Base-by-base conservation (phyloP, 1,140 invertebrate genomes). In the Neocloeon triangulifer region DNA sequence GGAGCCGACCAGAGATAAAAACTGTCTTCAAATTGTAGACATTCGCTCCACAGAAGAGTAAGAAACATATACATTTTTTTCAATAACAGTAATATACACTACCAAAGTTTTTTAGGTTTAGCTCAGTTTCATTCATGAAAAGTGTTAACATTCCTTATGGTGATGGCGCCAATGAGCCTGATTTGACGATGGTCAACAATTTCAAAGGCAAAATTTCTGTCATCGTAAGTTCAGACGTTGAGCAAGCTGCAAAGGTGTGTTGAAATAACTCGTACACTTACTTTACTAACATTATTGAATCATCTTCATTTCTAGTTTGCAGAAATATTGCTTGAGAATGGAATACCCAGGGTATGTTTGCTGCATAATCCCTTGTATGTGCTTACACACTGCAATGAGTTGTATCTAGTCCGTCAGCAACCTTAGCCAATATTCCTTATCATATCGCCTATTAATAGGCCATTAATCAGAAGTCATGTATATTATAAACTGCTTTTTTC, bases 141-240 rank as follows among this genome's bases (percentile, higher is more conserved):
- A 88, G 82, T 51, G 68, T 88, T 19, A 91, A 88, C 49, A 73
- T 89, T 48, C 81, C 80, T 9, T 79, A 78, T 49, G 67, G 66
- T 23, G 73, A 68, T 23, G 71, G 82, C 4, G 71, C 59, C 49
- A 66, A 68, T 44, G 70, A 61, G 15, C 54, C 65, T 2, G 66
- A 76, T 38, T 59, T 62, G n/a, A 55, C 56, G 22, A 49, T 53
- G 39, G 42, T 73, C 46, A 55, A 66, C 48, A 47, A 58, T 39
- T 50, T 57, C 55, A 51, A 58, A 53, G 48, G 66, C 19, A 70
- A 68, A 43, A 65, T 76, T 23, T 66, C 89, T 28, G 71, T 81
- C 3, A 64, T 91, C 34, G 64, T 86, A 22, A 74, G 76, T 13
- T 66, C 61, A n/a, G 64, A 69, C 30, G 69, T 76, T 44, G 70